Percentiles rank a stretch among this genome's conserved stretches.
phyloP scores from a whole-genome alignment of 2,888 invertebrate species.

The Dryocosmus kuriphilus region DNA sequence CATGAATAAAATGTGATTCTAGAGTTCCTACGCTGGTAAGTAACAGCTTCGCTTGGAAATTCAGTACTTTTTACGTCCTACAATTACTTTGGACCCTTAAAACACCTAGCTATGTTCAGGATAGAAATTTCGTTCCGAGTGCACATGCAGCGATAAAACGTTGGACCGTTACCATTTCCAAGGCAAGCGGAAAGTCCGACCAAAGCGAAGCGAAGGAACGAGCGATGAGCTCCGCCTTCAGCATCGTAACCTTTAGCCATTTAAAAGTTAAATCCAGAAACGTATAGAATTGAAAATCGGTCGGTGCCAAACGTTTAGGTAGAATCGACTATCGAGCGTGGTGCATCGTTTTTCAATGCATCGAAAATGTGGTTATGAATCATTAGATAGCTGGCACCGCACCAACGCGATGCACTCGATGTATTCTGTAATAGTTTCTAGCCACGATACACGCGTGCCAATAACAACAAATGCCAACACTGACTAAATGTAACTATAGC shows the following conservation, averaged over 20 bases:
- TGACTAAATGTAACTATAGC: slow-evolving; percentile 17
- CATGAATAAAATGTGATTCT: too few relatives aligned
- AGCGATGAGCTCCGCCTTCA: slow-evolving; percentile 32
- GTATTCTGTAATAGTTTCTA: slow-evolving; percentile 47
- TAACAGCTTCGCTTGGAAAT: too few relatives aligned
- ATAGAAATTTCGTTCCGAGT: slow-evolving; percentile 23
- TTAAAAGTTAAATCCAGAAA: slow-evolving; percentile 63
- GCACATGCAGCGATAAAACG: slow-evolving; percentile 19
- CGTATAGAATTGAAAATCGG: slow-evolving; percentile 60
- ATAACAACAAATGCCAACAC: too few relatives aligned
- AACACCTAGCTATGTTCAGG: not conserved
- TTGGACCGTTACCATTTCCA: slow-evolving; percentile 22
- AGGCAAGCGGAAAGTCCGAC: slow-evolving; percentile 41
- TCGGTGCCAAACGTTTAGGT: slow-evolving; percentile 49
- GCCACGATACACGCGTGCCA: slow-evolving; percentile 13
- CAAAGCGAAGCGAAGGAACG: slow-evolving; percentile 52
- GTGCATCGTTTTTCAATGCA: slow-evolving; percentile 63
- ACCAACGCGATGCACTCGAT: not conserved
- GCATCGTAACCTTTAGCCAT: slow-evolving; percentile 55
- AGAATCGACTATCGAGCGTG: slow-evolving; percentile 58
- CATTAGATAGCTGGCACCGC: slow-evolving; percentile 54
- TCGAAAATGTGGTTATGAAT: slow-evolving; percentile 63
- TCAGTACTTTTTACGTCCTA: not conserved
- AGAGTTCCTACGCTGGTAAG: too few relatives aligned
- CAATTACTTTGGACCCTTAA: slow-evolving; percentile 3